Evolutionary conservation across 1,140 invertebrate species (phyloP).

Genomic region (Anastrepha obliqua): DNA sequence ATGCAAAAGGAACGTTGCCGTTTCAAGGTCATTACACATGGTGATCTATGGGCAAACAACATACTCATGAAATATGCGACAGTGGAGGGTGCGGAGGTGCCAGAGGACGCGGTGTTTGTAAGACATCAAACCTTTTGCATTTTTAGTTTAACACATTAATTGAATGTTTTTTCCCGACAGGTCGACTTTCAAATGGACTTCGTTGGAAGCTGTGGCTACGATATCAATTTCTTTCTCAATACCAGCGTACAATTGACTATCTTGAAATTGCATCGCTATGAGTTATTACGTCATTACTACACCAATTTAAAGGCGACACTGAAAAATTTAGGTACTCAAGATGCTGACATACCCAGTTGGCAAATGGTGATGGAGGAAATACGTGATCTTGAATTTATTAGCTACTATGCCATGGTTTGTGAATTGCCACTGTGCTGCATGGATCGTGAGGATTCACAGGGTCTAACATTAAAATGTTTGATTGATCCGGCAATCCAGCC

Average conservation of each 20-base stretch:
- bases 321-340: slow-evolving; percentile 57
- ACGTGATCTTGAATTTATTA: slow-evolving; percentile 65
- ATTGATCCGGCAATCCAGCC: slow-evolving; percentile 54
- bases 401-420: slow-evolving; percentile 62
- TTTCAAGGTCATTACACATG: slow-evolving; percentile 78
- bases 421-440: slow-evolving; percentile 66
- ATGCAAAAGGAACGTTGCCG: slow-evolving; percentile 59
- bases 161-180: slow-evolving; percentile 51
- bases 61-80: slow-evolving; percentile 77
- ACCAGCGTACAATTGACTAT: slow-evolving; percentile 66
- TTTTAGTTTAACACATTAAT: no score
- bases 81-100: neutral
- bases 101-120: neutral
- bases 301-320: slow-evolving; percentile 67
- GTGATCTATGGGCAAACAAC: slow-evolving; percentile 81
- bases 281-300: slow-evolving; percentile 68
- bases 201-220: slow-evolving; percentile 64
- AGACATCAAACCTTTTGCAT: neutral
- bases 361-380: slow-evolving; percentile 66
- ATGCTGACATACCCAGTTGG: slow-evolving; percentile 67
- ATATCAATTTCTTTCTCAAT: slow-evolving; percentile 66
- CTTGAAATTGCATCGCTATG: slow-evolving; percentile 63
- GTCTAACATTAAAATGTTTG: slow-evolving; percentile 61
- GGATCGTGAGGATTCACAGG: slow-evolving; percentile 57
- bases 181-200: slow-evolving; percentile 68